A percentile compares a stretch with the other conserved stretches of the same genome.
These are phyloP conservation scores for Lucinisca nassula DNA, from an alignment of 2,888 invertebrate species.

Conservation along the genomic window DNA sequence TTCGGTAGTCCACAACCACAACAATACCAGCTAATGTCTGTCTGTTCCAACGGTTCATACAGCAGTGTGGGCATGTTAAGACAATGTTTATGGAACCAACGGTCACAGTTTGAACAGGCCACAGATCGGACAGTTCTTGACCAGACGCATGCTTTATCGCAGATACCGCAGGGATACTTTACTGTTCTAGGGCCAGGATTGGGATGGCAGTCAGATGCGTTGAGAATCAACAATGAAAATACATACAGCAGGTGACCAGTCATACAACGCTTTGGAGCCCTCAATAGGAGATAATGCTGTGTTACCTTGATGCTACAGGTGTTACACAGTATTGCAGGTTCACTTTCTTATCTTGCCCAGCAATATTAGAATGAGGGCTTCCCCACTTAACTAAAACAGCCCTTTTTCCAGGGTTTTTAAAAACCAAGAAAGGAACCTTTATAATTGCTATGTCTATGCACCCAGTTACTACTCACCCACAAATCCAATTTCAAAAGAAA, in stretches of 20 bases:
- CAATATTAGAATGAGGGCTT: too few species aligned
- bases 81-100: conserved; percentile 31
- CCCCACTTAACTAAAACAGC: too few species aligned
- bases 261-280: background rate
- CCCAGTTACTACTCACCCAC: too few species aligned
- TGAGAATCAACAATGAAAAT: background rate
- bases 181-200: background rate
- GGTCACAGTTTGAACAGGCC: conserved; percentile 6
- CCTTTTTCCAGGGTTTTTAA: too few species aligned
- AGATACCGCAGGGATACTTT: conserved; percentile 19
- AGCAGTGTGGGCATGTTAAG: conserved; percentile 26
- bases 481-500: too few species aligned
- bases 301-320: too few species aligned
- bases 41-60: conserved; percentile 15
- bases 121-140: conserved; percentile 17
- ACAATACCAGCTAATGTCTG: conserved; percentile 34
- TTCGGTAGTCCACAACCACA: conserved; percentile 36
- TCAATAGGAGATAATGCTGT: too few species aligned
- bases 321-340: too few species aligned
- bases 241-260: background rate
- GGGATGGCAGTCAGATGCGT: background rate
- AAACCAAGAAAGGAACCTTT: too few species aligned
- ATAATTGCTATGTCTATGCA: too few species aligned
- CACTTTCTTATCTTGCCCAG: too few species aligned
- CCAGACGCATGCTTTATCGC: conserved; percentile 16